These are phyloP conservation scores for Tyrannus savana DNA, from an alignment of 2,113 vertebrate species.

Conservation along the genomic window DNA sequence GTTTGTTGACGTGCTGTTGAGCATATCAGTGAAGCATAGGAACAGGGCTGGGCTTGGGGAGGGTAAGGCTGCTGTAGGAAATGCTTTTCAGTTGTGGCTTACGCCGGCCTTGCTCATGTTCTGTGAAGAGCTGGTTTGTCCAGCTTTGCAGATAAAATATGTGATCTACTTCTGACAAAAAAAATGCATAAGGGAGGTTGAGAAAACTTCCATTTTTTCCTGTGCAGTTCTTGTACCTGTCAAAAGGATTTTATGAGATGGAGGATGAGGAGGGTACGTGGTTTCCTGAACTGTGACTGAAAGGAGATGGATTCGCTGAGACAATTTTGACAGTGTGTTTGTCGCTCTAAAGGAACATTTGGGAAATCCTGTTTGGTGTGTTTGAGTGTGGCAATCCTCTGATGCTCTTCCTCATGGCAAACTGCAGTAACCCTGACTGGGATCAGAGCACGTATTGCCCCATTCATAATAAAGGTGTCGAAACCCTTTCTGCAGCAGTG, in stretches of 20 bases:
- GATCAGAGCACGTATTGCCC: not conserved
- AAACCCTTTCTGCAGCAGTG: not conserved
- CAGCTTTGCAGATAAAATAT: not conserved
- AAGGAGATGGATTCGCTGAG: not conserved
- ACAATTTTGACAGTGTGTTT: not conserved
- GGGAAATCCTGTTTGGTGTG: not conserved
- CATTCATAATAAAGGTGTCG: not conserved
- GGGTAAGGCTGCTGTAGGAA: not conserved
- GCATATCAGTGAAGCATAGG: not conserved
- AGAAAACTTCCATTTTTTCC: not conserved
- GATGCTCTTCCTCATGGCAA: not conserved
- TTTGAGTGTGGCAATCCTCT: not conserved
- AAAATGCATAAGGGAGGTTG: fast-evolving
- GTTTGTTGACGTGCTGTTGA: not conserved
- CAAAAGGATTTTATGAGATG: not conserved
- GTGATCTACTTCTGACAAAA: not conserved
- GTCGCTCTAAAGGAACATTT: not conserved
- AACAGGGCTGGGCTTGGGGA: not conserved
- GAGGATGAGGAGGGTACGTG: not conserved
- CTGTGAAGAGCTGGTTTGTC: not conserved
- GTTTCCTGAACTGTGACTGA: not conserved
- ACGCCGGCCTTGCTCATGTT: not conserved
- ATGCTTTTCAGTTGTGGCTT: not conserved
- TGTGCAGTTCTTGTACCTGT: not conserved
- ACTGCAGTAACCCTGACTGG: not conserved